Evolutionary conservation across 1,140 invertebrate species (phyloP).

Genomic region (Tetragonula clypearis): DNA sequence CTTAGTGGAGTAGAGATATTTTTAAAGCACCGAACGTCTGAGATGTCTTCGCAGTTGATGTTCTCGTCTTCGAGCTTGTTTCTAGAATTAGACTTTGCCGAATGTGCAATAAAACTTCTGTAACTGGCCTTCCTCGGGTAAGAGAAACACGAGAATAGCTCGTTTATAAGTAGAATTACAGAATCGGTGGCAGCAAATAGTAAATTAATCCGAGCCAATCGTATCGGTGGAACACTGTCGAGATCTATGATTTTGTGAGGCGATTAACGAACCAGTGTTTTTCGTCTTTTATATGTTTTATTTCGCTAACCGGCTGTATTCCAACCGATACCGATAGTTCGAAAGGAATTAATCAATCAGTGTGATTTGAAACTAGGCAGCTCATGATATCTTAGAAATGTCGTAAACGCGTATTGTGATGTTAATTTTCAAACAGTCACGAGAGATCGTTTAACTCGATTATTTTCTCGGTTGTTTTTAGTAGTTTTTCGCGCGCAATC

Average conservation of each 20-base stretch:
- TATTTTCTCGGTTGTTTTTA: not conserved
- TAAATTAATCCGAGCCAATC: constrained; percentile 10
- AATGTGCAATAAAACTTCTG: constrained; percentile 72
- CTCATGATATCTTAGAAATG: not conserved
- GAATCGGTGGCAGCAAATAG: constrained; percentile 38
- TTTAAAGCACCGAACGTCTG: not conserved
- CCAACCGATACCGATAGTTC: not conserved
- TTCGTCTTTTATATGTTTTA: not conserved
- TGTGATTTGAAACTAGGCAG: constrained; percentile 3
- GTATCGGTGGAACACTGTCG: not conserved
- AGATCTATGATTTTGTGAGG: not conserved
- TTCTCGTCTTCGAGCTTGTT: constrained; percentile 50
- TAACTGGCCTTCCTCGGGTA: constrained; percentile 25
- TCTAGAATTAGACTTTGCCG: constrained; percentile 54
- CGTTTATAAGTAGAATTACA: constrained; percentile 33
- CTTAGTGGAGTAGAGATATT: not conserved
- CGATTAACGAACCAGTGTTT: not conserved
- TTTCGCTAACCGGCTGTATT: not conserved
- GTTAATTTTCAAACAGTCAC: not conserved
- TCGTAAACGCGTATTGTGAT: not conserved
- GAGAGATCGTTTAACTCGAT: not conserved
- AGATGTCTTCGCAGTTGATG: not conserved
- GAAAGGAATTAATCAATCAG: not conserved
- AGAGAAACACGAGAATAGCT: constrained; percentile 37
- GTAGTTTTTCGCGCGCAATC: not conserved